A percentile compares a stretch with the other conserved stretches of the same genome.
These are phyloP conservation scores for Pachyramphus minor DNA, from an alignment of 2,113 vertebrate genomes.

Conservation along the genomic window DNA sequence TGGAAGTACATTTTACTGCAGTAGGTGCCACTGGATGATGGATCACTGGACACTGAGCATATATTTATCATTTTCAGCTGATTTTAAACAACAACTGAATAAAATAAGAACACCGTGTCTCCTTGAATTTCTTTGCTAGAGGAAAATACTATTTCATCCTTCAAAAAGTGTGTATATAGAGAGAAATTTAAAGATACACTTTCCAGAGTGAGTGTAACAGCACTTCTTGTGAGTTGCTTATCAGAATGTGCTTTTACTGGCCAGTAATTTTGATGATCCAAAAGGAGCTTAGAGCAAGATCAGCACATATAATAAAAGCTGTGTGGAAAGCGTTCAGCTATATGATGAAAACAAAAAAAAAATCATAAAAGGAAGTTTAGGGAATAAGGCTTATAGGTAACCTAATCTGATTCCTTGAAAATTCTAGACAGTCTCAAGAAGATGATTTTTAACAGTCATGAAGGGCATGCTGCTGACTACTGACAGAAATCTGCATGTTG, in stretches of 20 bases:
- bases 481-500: neutral
- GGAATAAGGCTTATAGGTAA: neutral
- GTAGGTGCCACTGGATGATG: neutral
- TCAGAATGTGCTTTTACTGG: neutral
- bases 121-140: neutral
- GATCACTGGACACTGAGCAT: neutral
- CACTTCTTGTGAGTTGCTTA: neutral
- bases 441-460: neutral
- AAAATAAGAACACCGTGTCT: neutral
- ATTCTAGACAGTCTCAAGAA: neutral
- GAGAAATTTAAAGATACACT: neutral
- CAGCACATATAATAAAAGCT: neutral
- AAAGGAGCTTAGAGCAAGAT: neutral
- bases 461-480: neutral
- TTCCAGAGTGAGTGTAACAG: neutral
- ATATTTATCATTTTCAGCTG: slow-evolving; percentile 25
- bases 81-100: slow-evolving; percentile 18
- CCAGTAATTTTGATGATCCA: neutral
- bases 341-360: neutral
- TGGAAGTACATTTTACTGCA: slow-evolving; percentile 1
- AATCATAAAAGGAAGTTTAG: neutral
- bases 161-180: neutral
- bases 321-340: neutral
- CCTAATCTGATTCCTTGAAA: neutral
- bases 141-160: neutral